Percentiles rank a stretch among this genome's conserved stretches.
Conservation (phyloP, 2,888 invertebrate genomes). For the Drosophila conformis region DNA sequence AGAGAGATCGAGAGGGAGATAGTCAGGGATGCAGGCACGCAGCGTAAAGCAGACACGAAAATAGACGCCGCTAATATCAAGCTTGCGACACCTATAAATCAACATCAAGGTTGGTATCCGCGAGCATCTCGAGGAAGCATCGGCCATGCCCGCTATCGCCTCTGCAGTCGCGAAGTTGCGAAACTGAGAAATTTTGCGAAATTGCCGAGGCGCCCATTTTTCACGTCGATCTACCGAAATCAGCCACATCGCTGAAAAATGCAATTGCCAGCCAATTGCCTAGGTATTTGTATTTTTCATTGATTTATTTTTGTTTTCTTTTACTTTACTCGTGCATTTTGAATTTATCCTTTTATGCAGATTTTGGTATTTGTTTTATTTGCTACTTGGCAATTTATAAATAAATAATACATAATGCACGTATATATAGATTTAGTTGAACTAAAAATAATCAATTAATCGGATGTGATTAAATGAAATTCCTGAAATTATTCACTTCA, state of each 20-base stretch:
- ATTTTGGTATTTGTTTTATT: slow-evolving; percentile 41
- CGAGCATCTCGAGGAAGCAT: slow-evolving; percentile 69
- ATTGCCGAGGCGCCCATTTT: slow-evolving; percentile 56
- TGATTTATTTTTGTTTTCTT: slow-evolving; percentile 25
- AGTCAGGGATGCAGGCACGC: slow-evolving; percentile 56
- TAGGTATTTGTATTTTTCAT: slow-evolving; percentile 30
- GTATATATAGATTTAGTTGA: slow-evolving; percentile 34
- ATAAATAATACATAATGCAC: slow-evolving; percentile 25
- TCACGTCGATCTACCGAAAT: slow-evolving; percentile 55
- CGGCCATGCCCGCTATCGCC: slow-evolving; percentile 27
- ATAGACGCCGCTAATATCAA: slow-evolving; percentile 60
- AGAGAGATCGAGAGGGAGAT: slow-evolving; percentile 15
- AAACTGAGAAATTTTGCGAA: slow-evolving; percentile 32
- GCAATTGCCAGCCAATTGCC: slow-evolving; percentile 26
- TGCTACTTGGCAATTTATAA: slow-evolving; percentile 34
- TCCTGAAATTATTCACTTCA: slow-evolving; percentile 30
- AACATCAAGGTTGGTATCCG: slow-evolving; percentile 83
- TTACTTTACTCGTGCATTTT: slow-evolving; percentile 38
- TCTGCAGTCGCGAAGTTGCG: slow-evolving; percentile 64
- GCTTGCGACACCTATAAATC: slow-evolving; percentile 76
- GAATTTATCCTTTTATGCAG: slow-evolving; percentile 74
- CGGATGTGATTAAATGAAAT: slow-evolving; percentile 70
- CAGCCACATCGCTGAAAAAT: slow-evolving; percentile 47
- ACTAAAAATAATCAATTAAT: slow-evolving; percentile 59
- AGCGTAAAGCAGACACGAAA: slow-evolving; percentile 49